phyloP scores from a whole-genome alignment of 2,888 invertebrate genomes.

The Punctoribates punctum region DNA sequence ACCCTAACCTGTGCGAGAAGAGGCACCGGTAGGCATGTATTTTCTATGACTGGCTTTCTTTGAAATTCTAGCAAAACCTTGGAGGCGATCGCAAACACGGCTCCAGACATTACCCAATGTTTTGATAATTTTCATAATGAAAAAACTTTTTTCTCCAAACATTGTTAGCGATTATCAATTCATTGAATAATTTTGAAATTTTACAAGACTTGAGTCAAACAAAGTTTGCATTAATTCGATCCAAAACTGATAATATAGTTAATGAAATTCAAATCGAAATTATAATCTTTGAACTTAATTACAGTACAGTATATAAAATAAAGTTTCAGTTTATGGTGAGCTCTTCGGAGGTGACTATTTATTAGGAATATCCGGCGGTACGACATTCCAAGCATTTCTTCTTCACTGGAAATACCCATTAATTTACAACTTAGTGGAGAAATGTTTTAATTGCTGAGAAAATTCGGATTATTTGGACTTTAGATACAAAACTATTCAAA shows the following conservation, averaged over 20 bases:
- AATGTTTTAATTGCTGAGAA: too few species aligned
- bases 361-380: too few species aligned
- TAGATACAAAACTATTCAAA: too few species aligned
- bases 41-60: neutral
- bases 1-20: slow-evolving; percentile 2
- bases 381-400: too few species aligned
- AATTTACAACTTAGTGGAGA: too few species aligned
- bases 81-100: neutral
- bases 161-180: slow-evolving; percentile 2
- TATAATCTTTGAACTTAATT: too few species aligned
- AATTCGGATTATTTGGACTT: too few species aligned
- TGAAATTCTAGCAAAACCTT: neutral
- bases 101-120: neutral
- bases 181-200: neutral
- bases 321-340: too few species aligned
- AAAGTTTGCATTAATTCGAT: neutral
- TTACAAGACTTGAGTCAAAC: neutral
- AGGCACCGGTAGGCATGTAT: neutral
- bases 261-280: slow-evolving; percentile 4
- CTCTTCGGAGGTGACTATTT: too few species aligned
- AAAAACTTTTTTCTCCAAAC: neutral
- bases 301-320: too few species aligned
- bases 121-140: neutral
- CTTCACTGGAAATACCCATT: too few species aligned
- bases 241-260: neutral